Percentiles rank a stretch among this genome's conserved stretches.
These are phyloP conservation scores for Rhyacichthys aspro DNA, from an alignment of 2,797 vertebrate genomes.

Conservation along the genomic window DNA sequence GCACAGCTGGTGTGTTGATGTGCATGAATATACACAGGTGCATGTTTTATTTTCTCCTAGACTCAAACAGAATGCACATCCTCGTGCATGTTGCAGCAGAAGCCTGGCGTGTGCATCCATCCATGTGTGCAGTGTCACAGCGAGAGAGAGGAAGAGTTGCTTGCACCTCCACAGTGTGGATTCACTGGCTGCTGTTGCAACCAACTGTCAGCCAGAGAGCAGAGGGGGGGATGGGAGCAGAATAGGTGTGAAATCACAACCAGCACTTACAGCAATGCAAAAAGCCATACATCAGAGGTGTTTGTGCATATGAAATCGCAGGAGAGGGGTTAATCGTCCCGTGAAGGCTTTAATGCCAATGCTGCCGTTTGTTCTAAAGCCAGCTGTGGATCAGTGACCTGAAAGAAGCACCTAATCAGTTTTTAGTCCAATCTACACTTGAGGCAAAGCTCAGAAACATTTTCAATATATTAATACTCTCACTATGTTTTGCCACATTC, in stretches of 20 bases:
- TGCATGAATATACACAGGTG: constrained; percentile 31
- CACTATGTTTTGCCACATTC: no score
- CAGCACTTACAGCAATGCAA: constrained; percentile 42
- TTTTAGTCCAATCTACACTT: constrained; percentile 28
- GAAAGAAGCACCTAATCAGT: not conserved
- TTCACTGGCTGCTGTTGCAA: constrained; percentile 49
- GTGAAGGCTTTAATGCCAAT: constrained; percentile 28
- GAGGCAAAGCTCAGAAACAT: constrained; percentile 27
- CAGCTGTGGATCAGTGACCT: constrained; percentile 39
- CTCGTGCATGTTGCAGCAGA: constrained; percentile 12
- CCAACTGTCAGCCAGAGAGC: constrained; percentile 55
- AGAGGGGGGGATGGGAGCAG: constrained; percentile 19
- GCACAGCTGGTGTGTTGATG: constrained; percentile 47
- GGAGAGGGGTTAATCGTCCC: constrained; percentile 47
- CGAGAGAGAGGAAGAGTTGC: constrained; percentile 52
- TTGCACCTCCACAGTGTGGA: constrained; percentile 49
- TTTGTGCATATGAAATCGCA: constrained; percentile 47
- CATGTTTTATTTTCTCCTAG: constrained; percentile 2
- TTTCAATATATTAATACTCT: not conserved
- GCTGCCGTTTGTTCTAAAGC: constrained; percentile 17
- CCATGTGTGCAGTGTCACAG: constrained; percentile 42
- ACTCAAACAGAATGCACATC: constrained; percentile 11
- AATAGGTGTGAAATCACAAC: constrained; percentile 52
- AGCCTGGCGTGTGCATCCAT: constrained; percentile 17
- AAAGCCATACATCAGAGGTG: constrained; percentile 54